Base-by-base conservation (phyloP, 1,140 invertebrate species). In the Drosophila malerkotliana region DNA sequence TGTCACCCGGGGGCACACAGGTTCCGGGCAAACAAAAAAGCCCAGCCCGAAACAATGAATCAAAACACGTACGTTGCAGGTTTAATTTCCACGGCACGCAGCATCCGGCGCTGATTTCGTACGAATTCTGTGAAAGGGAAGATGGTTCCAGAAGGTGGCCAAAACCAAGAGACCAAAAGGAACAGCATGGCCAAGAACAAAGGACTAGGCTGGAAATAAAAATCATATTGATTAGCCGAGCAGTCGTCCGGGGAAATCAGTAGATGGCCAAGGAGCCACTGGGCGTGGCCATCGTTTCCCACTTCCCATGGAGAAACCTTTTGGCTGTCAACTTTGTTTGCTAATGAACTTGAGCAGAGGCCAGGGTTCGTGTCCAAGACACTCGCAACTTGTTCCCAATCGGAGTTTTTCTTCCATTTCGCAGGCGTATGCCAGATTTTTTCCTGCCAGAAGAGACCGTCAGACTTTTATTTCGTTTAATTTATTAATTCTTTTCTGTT, bases 291-390 rank as follows among this genome's bases (percentile, higher is more conserved):
- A 49, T 53, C 48, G 57, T 10, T 21, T 59, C 18, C 56, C 39
- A n/a, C 9, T 68, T 32, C 30, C 28, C 39, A 10, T 18, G 41
- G 39, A 48, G 49, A 56, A 81, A 67, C 68, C 78, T 77, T 77
- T 73, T 39, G 62, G 72, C 79, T 88, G 82, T 88, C 82, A 88
- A 82, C 82, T 82, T 87, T 87, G 77, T 87, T 87, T 79, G 79
- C 83, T 87, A 87, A 87, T 87, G 83, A 87, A 88, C 82, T 81
- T 76, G 72, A 62, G 69, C 69, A 66, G 37, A 62, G 55, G 58
- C 39, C 61, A 30, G 44, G 26, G n/a, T 28, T 54, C 37, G 59
- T 32, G 49, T 12, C 10, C 34, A 12, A 37, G 34, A 37, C 34
- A 37, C 34, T 12, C 34, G 34, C 34, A 10, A 37, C 34, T 37